phyloP scores from a whole-genome alignment of 1,140 invertebrate species.

The Venturia canescens region DNA sequence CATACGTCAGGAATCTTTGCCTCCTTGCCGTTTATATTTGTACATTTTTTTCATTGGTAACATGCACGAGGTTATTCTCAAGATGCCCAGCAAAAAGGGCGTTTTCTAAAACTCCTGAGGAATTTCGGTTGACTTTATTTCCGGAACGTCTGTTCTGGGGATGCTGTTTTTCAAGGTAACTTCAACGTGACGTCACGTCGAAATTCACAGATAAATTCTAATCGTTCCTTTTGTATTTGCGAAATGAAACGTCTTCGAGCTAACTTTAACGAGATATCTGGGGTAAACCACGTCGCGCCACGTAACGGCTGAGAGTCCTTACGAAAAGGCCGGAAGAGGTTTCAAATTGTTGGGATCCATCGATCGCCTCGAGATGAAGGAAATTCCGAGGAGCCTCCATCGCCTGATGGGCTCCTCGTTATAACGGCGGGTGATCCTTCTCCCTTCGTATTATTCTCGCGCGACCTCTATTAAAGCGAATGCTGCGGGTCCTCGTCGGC shows the following conservation, averaged over 20 bases:
- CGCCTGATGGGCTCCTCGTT: neutral
- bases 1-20: slow-evolving; percentile 3
- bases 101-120: too few species aligned
- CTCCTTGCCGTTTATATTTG: neutral
- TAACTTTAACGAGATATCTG: neutral
- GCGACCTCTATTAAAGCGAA: neutral
- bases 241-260: neutral
- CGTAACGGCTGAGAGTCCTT: neutral
- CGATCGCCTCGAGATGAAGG: neutral
- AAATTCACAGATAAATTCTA: neutral
- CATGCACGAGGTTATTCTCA: neutral
- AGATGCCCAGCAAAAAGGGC: neutral
- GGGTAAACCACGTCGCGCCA: neutral
- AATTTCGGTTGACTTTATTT: too few species aligned
- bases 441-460: neutral
- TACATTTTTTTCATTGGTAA: neutral
- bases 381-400: neutral
- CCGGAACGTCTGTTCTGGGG: too few species aligned
- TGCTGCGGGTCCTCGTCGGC: neutral
- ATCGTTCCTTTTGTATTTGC: neutral
- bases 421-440: neutral
- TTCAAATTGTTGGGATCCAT: slow-evolving; percentile 3
- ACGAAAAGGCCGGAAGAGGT: neutral
- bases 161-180: neutral
- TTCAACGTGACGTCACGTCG: neutral